Percentiles rank a stretch among this genome's conserved stretches.
These are phyloP conservation scores for Trissoscelio sp. DNA, from an alignment of 2,888 invertebrate species.

Conservation along the genomic window DNA sequence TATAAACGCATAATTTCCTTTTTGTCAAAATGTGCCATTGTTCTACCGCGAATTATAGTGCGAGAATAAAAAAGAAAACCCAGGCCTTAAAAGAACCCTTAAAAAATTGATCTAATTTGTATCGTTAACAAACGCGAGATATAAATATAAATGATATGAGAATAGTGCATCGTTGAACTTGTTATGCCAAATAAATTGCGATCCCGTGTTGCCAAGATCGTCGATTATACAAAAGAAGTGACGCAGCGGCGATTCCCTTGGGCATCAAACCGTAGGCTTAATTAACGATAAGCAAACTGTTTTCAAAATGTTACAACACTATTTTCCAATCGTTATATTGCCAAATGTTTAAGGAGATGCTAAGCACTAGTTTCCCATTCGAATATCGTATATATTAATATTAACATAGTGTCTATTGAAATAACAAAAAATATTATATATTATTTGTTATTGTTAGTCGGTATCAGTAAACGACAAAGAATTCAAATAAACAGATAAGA, in stretches of 20 bases:
- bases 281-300: conserved; percentile 46
- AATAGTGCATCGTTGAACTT: conserved; percentile 45
- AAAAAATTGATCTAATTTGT: conserved; percentile 35
- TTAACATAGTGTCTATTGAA: conserved; percentile 19
- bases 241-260: too few species aligned
- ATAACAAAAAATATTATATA: conserved; percentile 5
- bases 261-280: conserved; percentile 30
- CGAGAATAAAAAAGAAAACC: conserved; percentile 44
- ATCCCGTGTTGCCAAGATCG: conserved; percentile 23
- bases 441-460: conserved; percentile 39
- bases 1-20: conserved; percentile 11
- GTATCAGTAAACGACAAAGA: conserved; percentile 34
- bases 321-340: conserved; percentile 54
- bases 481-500: conserved; percentile 3
- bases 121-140: conserved; percentile 39
- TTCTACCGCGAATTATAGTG: conserved; percentile 35
- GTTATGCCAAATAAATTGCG: conserved; percentile 45
- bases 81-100: conserved; percentile 49
- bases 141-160: conserved; percentile 30
- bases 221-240: conserved; percentile 14
- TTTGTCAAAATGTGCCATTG: conserved; percentile 37
- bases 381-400: conserved; percentile 17
- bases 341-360: conserved; percentile 50
- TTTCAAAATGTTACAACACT: conserved; percentile 47
- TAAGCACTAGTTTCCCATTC: conserved; percentile 45